Evolutionary conservation across 92 coral and sea anemone species (phyloP), one percentile per base, ranked within the genome.

Genomic region (Montipora capitata): DNA sequence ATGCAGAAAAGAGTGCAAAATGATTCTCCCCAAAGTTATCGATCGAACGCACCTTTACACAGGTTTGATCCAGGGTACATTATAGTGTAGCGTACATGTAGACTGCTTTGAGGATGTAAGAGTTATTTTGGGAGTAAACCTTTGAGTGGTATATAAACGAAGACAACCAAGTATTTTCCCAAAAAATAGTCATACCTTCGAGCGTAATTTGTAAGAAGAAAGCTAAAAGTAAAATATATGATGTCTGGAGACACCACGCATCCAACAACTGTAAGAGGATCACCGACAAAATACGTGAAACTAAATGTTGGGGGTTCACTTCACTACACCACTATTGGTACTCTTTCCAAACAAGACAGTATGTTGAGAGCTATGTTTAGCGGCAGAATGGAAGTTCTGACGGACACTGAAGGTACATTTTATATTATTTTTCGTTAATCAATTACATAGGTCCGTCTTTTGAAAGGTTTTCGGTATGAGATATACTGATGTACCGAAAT

Each of bases 311-410:
- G 99, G 15, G 99, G 99, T 0, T 98, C 99, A 2, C 89, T 98
- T 1, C 99, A 98, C 57, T 98, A 98, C 95, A 96, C 98, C 11
- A 98, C 99, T 12, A 73, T 98, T 41, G 99, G 99, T 48, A 98
- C 99, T 7, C 88, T 98, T 40, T 94, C 99, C 12, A 98, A 98
- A 68, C 99, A 98, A 38, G 99, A 98, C 68, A 98, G 90, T 57
- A 98, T 98, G 99, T 82, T 98, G 11, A 89, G 99, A 68, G 98
- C 99, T 3, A 98, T 98, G 99, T 98, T 98, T 59, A 98, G 99
- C 81, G 99, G 99, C 4, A 66, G 99, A 86, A 96, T 98, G 99
- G 99, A 98, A 88, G 99, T 98, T 27, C 70, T 98, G 48, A 98
- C 99, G 7, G 99, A 98, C 16, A 98, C 96, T 16, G 98, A 96